Evolutionary conservation across 1,140 invertebrate species (phyloP).

Genomic region (Drosophila equinoxialis): DNA sequence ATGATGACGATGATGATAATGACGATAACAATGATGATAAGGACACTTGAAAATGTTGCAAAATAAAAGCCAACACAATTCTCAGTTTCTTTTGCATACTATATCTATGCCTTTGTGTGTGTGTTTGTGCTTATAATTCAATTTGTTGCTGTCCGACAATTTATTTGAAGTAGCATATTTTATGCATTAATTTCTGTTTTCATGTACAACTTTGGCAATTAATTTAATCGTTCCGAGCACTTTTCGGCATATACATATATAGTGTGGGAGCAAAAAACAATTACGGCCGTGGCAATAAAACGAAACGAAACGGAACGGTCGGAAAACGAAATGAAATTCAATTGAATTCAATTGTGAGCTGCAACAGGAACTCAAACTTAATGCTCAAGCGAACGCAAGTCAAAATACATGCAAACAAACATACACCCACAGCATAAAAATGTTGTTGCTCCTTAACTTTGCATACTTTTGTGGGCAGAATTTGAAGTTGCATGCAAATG

Average conservation of each 20-base stretch:
- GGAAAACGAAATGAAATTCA: constrained; percentile 35
- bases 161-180: constrained; percentile 64
- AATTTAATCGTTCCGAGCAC: constrained; percentile 56
- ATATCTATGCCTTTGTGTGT: constrained; percentile 31
- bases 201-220: constrained; percentile 60
- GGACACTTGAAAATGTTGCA: constrained; percentile 18
- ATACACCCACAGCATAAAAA: background rate
- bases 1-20: background rate
- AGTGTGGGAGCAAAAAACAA: constrained; percentile 40
- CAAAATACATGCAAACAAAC: constrained; percentile 16
- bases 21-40: constrained; percentile 1
- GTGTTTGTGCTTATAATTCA: constrained; percentile 63
- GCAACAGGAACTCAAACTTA: constrained; percentile 20
- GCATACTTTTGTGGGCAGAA: constrained; percentile 57
- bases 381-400: constrained; percentile 23
- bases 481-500: constrained; percentile 50
- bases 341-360: constrained; percentile 45
- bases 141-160: constrained; percentile 63
- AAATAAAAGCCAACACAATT: constrained; percentile 8
- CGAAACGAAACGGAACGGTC: background rate
- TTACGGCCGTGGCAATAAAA: constrained; percentile 43
- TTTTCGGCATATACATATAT: constrained; percentile 7
- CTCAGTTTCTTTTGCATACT: constrained; percentile 40
- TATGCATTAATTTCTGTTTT: constrained; percentile 56
- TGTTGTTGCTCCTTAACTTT: constrained; percentile 18